Percentiles rank a stretch among this genome's conserved stretches.
These are phyloP conservation scores for Rhabdophis nuchalis DNA, from an alignment of 2,797 vertebrate genomes.

Conservation along the genomic window DNA sequence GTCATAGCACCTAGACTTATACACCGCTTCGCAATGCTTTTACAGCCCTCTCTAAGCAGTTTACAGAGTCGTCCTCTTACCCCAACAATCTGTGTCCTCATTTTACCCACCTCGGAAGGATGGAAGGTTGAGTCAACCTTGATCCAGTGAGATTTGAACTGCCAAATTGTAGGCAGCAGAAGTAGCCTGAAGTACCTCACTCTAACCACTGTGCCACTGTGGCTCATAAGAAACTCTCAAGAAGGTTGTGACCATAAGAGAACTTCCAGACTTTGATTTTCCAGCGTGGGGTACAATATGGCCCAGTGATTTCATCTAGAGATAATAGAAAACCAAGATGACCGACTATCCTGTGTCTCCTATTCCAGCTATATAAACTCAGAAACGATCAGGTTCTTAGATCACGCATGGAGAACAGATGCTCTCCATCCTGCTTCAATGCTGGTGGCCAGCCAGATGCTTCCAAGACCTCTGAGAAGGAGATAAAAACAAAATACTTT, in stretches of 20 bases:
- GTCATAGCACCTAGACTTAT: no score
- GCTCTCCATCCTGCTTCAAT: background rate
- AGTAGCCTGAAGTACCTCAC: no score
- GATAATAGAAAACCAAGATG: background rate
- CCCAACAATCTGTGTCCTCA: no score
- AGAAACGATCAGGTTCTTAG: background rate
- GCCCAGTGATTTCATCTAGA: background rate
- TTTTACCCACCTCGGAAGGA: no score
- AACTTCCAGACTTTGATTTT: background rate
- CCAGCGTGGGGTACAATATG: background rate
- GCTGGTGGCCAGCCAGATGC: background rate
- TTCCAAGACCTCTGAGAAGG: background rate
- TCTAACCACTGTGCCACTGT: no score
- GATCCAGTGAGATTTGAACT: no score
- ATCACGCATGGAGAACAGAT: background rate
- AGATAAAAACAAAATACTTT: background rate
- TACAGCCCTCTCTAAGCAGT: accelerated
- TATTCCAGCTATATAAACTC: background rate
- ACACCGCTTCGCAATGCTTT: no score
- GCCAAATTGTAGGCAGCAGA: no score
- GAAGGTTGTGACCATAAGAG: background rate
- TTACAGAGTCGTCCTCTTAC: no score
- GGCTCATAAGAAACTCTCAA: background rate
- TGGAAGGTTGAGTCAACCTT: no score
- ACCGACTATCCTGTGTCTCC: background rate